Evolutionary conservation across 2,888 invertebrate species (phyloP), one percentile per base, ranked within the genome.

Genomic region (Girardia tigrina): DNA sequence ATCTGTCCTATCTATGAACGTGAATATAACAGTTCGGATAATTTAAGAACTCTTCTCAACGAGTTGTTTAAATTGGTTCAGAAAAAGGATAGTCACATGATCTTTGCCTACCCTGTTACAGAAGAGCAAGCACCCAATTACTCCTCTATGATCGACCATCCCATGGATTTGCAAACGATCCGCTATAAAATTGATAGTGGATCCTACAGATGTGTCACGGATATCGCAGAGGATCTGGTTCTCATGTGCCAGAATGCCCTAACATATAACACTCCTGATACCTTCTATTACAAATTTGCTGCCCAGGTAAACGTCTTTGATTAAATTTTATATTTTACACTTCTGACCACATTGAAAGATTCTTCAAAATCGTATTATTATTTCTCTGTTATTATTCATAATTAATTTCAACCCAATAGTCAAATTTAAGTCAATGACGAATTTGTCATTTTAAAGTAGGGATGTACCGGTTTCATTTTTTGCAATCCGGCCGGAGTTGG

Each of bases 211-310:
- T 56, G 20, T 56, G 23, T 56, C 23, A 23, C n/a, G 4, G 56
- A 56, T n/a, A 56, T 56, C 20, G n/a, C n/a, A n/a, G 56, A n/a
- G 4, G 56, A 56, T 56, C 2, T 56, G 56, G 23, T 56, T 20
- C 56, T 56, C n/a, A 56, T 56, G 56, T 56, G 56, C 23, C 56
- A 56, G n/a, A 56, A 56, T n/a, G 56, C 56, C n/a, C n/a, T 56
- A 23, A 56, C 23, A 20, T 56, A 56, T 23, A 56, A 56, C 56
- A 56, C 56, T 8, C 23, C 56, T 20, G 56, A 56, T 56, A 56
- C 56, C n/a, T n/a, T 56, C 23, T 56, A 56, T 56, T 56, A 56
- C 56, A 56, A 56, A 56, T 20, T 56, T 56, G 56, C 56, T 12
- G 8, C 36, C 16, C 36, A 36, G 36, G 36, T 36, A 12, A 16